These are phyloP conservation scores for Antrozous pallidus DNA, from an alignment of 2,797 vertebrate species.

Conservation along the genomic window DNA sequence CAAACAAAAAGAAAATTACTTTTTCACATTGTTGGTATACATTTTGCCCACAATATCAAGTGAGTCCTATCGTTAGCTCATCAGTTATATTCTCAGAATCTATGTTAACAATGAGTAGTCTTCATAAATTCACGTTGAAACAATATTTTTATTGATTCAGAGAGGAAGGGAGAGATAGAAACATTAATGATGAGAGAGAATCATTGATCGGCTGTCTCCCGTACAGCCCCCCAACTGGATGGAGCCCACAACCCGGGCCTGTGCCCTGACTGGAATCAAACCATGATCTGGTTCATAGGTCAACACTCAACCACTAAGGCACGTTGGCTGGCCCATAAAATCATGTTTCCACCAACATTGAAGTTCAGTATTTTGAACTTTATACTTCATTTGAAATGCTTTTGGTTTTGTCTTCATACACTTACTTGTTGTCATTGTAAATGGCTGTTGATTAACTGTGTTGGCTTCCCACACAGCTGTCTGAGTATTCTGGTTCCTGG, in stretches of 20 bases:
- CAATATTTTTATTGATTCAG: too few species aligned
- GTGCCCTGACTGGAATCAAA: too few species aligned
- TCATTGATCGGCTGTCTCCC: too few species aligned
- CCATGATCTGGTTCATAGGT: too few species aligned
- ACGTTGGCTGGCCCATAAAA: neutral
- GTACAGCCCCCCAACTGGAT: too few species aligned
- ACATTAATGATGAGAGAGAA: too few species aligned
- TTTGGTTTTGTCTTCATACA: slow-evolving; percentile 12
- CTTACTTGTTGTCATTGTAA: slow-evolving; percentile 9
- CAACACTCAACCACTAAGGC: too few species aligned
- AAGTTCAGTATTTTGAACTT: slow-evolving; percentile 32
- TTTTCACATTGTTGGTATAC: neutral
- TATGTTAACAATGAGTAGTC: neutral
- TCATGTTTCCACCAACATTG: neutral
- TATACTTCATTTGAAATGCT: slow-evolving; percentile 31
- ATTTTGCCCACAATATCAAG: slow-evolving; percentile 2
- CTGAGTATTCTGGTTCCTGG: neutral
- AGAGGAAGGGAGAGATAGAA: too few species aligned
- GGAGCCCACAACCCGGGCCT: too few species aligned
- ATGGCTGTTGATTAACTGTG: neutral
- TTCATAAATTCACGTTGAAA: neutral
- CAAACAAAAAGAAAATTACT: slow-evolving; percentile 8
- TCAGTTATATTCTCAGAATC: neutral
- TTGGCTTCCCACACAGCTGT: neutral
- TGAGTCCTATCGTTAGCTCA: neutral